Conservation (phyloP, 1,140 invertebrate species). For the Drosophila sp. region DNA sequence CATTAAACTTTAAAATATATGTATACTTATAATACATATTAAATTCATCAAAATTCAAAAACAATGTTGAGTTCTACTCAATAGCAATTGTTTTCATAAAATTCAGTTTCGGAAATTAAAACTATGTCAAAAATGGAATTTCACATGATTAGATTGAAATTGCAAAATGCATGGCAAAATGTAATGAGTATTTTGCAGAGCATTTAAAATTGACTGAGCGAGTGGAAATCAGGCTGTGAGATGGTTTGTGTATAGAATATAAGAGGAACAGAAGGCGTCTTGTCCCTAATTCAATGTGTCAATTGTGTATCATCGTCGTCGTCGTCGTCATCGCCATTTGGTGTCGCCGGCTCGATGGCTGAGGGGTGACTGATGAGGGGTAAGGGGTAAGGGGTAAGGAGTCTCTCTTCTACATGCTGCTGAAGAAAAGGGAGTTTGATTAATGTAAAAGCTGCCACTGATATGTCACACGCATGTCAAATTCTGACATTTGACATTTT, state of each 20-base stretch:
- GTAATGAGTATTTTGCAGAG: slow-evolving; percentile 8
- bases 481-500: slow-evolving; percentile 85
- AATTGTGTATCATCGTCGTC: slow-evolving; percentile 59
- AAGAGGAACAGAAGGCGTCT: slow-evolving; percentile 66
- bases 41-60: too few species aligned
- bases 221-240: slow-evolving; percentile 18
- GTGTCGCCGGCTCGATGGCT: slow-evolving; percentile 18
- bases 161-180: slow-evolving; percentile 42
- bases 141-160: slow-evolving; percentile 66
- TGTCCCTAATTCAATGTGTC: slow-evolving; percentile 82
- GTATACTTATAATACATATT: too few species aligned
- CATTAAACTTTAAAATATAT: too few species aligned
- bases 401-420: slow-evolving; percentile 23
- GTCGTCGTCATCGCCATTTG: slow-evolving; percentile 42
- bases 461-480: slow-evolving; percentile 85
- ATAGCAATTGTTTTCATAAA: slow-evolving; percentile 43
- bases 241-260: slow-evolving; percentile 26
- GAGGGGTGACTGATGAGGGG: background rate
- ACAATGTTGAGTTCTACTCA: too few species aligned
- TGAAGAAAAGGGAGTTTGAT: slow-evolving; percentile 84
- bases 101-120: slow-evolving; percentile 47
- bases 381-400: too few species aligned
- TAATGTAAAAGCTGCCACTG: slow-evolving; percentile 85
- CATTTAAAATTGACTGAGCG: slow-evolving; percentile 27
- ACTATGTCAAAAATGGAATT: slow-evolving; percentile 54